Base-by-base conservation (phyloP, 2,113 vertebrate genomes). In the Catagonus wagneri region DNA sequence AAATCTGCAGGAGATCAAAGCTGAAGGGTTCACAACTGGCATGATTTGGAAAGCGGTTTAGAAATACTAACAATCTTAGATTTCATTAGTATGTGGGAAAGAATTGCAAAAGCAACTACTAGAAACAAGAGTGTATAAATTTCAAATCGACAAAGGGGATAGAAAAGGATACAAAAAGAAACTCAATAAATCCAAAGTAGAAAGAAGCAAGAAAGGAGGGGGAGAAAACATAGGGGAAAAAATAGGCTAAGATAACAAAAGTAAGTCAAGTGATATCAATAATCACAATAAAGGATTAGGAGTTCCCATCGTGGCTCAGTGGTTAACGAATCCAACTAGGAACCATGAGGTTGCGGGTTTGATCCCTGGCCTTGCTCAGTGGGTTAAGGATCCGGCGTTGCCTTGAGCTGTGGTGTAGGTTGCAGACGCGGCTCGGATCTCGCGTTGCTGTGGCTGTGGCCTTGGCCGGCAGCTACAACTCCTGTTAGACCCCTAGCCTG, bases 71-170 rank as follows among this genome's bases (percentile, higher is more conserved):
- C 52, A 69, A 74, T 25, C 61, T 50, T 19, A 61, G 52, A 71
- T 27, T 91, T 76, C n/a, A 19, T 93, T 81, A 76, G 13, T 54
- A 69, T 29, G 4, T 27, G 81, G 44, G 23, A 36, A 4, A 65
- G n/a, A 83, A 83, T 79, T 94, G 78, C 52, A 88, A 96, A 91
- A 88, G 32, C 29, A 61, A 61, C 52, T 54, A 71, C 27, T 63
- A 78, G 22, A 94, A 96, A 75, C 61, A 90, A 16, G 44, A 29
- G 52, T 29, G 29, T 50, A 63, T 58, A 79, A 34, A 76, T 65
- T 61, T 29, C 66, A 71, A 78, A 84, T 52, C 95, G 91, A 36
- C 54, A 66, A 83, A 65, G 76, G 27, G 39, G 20, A 19, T 63
- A 89, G 36, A 29, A 66, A 52, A 88, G 60, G 36, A 79, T 0